Conservation (phyloP, 2,797 vertebrate genomes). For the Cyclopterus lumpus region DNA sequence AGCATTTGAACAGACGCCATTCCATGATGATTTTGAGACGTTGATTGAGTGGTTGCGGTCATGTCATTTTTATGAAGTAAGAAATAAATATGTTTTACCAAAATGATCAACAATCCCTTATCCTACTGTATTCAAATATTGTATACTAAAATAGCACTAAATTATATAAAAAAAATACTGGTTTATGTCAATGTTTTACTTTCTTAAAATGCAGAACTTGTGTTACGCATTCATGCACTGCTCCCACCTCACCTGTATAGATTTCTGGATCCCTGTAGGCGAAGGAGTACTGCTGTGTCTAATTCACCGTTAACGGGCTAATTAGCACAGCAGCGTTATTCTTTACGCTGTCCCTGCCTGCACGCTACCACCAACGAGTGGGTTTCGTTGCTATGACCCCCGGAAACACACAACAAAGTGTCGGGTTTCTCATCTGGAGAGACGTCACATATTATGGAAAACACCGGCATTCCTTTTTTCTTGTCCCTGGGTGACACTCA, state of each 20-base stretch:
- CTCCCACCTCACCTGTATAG: neutral
- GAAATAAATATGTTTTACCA: slow-evolving; percentile 74
- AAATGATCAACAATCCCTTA: slow-evolving; percentile 22
- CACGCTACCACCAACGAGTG: slow-evolving; percentile 30
- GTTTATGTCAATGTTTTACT: neutral
- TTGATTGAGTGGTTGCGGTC: slow-evolving; percentile 24
- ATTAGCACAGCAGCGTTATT: slow-evolving; percentile 58
- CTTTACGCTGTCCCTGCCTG: slow-evolving; percentile 39
- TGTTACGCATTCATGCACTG: neutral
- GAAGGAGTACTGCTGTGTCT: slow-evolving; percentile 36
- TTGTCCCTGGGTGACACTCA: slow-evolving; percentile 45
- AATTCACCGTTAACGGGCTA: slow-evolving; percentile 52
- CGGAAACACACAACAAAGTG: slow-evolving; percentile 52
- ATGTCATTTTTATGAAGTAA: slow-evolving; percentile 67
- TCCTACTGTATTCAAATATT: neutral
- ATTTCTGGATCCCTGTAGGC: slow-evolving; percentile 30
- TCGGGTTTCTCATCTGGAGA: slow-evolving; percentile 55
- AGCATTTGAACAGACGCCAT: slow-evolving; percentile 46
- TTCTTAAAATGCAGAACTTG: neutral
- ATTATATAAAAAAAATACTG: neutral
- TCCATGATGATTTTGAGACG: slow-evolving; percentile 38
- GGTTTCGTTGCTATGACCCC: slow-evolving; percentile 67
- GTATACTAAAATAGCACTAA: neutral
- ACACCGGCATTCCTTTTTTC: slow-evolving; percentile 16
- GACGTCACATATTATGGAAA: slow-evolving; percentile 46